These are phyloP conservation scores for Hemaris fuciformis DNA, from an alignment of 2,888 invertebrate species.

Conservation along the genomic window DNA sequence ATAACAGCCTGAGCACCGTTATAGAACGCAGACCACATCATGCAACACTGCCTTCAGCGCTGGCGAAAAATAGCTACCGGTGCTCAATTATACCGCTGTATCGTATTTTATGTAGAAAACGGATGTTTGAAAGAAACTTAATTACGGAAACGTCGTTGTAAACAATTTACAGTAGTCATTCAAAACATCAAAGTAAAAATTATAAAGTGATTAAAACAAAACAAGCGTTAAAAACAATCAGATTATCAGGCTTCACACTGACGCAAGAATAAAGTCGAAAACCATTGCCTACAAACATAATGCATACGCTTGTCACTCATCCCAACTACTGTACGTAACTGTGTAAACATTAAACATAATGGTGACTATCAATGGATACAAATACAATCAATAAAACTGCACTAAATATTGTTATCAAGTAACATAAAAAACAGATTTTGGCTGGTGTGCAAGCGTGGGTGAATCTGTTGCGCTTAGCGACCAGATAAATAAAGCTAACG, in stretches of 20 bases:
- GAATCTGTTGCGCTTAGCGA: constrained; percentile 58
- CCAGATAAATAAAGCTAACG: constrained; percentile 57
- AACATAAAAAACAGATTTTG: constrained; percentile 48
- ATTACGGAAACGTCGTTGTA: neutral
- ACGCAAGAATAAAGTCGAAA: constrained; percentile 13
- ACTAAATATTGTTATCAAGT: constrained; percentile 18
- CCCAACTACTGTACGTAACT: neutral
- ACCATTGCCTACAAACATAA: constrained; percentile 30
- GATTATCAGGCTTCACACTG: neutral
- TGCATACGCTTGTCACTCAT: neutral
- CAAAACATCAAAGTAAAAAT: neutral
- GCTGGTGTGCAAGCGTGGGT: constrained; percentile 54
- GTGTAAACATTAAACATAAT: neutral
- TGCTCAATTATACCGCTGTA: neutral
- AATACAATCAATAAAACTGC: constrained; percentile 11
- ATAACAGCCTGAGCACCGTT: constrained; percentile 40
- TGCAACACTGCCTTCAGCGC: constrained; percentile 8
- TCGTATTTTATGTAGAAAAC: neutral
- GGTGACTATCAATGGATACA: neutral
- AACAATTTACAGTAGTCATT: neutral
- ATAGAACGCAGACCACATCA: constrained; percentile 8
- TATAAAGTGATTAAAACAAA: neutral
- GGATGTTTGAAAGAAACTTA: neutral
- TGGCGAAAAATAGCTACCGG: neutral
- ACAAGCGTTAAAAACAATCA: neutral